Percentiles rank a stretch among this genome's conserved stretches.
Evolutionary conservation across 2,113 vertebrate genomes (phyloP).

Genomic region (Antennarius striatus): DNA sequence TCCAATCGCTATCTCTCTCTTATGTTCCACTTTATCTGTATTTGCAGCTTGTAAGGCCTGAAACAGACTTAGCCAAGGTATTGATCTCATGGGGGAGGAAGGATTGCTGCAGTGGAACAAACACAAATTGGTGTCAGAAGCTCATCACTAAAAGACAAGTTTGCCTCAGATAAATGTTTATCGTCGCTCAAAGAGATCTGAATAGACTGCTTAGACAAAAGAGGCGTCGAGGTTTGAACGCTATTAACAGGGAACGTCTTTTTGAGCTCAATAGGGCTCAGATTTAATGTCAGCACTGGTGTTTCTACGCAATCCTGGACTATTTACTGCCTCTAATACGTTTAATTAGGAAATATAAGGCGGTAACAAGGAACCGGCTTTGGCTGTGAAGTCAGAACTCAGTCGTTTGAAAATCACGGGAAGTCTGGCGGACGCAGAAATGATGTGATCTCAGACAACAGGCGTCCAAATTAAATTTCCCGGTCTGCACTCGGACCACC

Average conservation of each 20-base stretch:
- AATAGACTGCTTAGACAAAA: conserved; percentile 47
- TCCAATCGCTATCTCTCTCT: conserved; percentile 44
- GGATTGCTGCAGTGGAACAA: conserved; percentile 63
- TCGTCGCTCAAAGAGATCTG: conserved; percentile 28
- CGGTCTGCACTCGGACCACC: conserved; percentile 12
- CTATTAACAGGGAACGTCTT: conserved; percentile 20
- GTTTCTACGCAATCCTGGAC: conserved; percentile 21
- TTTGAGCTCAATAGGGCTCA: conserved; percentile 12
- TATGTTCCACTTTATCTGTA: conserved; percentile 69
- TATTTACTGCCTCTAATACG: not conserved
- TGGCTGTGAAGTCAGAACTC: conserved; percentile 17
- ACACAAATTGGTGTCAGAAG: conserved; percentile 73
- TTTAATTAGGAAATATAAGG: not conserved
- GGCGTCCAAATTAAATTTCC: conserved; percentile 40
- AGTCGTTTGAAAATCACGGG: conserved; percentile 9
- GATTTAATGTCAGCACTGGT: conserved; percentile 25
- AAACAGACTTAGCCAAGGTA: conserved; percentile 67
- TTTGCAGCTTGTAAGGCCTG: conserved; percentile 71
- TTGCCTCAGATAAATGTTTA: conserved; percentile 60
- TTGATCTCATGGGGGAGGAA: conserved; percentile 67
- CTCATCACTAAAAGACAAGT: conserved; percentile 64
- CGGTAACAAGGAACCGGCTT: not conserved
- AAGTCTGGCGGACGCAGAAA: not conserved
- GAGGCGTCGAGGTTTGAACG: conserved; percentile 39
- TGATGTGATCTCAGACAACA: conserved; percentile 47